Evolutionary conservation across 1,140 invertebrate species (phyloP).

Genomic region (Drosophila pectinifera): DNA sequence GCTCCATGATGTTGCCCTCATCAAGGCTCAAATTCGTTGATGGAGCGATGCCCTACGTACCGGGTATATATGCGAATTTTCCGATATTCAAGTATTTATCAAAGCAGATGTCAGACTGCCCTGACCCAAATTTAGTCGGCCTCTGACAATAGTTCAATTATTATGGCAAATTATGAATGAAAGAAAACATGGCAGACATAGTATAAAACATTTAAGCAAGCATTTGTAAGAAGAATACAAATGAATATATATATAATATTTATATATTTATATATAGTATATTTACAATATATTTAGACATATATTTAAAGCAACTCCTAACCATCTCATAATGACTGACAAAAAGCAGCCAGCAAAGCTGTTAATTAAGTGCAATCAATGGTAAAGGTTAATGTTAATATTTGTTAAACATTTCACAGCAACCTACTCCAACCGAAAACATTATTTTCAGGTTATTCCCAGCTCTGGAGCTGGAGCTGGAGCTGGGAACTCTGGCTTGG

Average conservation of each 20-base stretch:
- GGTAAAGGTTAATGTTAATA: constrained; percentile 56
- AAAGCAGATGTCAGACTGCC: constrained; percentile 13
- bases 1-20: constrained; percentile 2
- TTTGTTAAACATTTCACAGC: constrained; percentile 43
- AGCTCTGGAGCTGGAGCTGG: not conserved
- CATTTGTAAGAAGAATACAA: too few relatives aligned
- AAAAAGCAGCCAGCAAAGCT: not conserved
- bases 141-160: constrained; percentile 26
- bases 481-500: constrained; percentile 10
- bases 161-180: constrained; percentile 5
- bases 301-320: too few relatives aligned
- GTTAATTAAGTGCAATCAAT: constrained; percentile 38
- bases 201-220: not conserved
- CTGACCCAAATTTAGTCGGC: constrained; percentile 25
- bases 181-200: not conserved
- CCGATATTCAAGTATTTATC: not conserved
- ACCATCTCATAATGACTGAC: constrained; percentile 1
- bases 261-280: too few relatives aligned
- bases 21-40: constrained; percentile 17
- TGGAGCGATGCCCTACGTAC: not conserved
- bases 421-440: not conserved
- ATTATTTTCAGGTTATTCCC: constrained; percentile 31
- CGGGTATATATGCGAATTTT: constrained; percentile 13
- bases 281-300: not conserved
- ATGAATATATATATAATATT: not conserved